Conservation (phyloP, 2,888 invertebrate genomes). For the Spodoptera exigua region DNA sequence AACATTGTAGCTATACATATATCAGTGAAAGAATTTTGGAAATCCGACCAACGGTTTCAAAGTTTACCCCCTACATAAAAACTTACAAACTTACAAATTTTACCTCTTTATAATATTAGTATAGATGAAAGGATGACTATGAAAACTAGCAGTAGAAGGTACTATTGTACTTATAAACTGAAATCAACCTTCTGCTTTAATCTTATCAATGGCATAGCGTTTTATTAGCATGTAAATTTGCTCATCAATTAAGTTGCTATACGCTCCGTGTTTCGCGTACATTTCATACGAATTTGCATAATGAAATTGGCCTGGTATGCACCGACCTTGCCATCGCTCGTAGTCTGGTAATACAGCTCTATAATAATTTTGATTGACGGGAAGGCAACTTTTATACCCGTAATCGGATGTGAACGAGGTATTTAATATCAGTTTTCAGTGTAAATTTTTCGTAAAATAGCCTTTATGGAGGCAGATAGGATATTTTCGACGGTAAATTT, state of each 20-base stretch:
- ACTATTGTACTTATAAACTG: background rate
- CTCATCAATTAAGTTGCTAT: slow-evolving; percentile 77
- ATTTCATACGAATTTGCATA: slow-evolving; percentile 76
- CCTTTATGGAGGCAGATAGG: slow-evolving; percentile 1
- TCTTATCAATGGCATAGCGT: slow-evolving; percentile 47
- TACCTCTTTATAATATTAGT: too few species aligned
- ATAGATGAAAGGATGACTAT: too few species aligned
- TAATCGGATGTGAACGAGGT: slow-evolving; percentile 10
- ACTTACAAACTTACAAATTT: too few species aligned
- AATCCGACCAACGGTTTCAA: too few species aligned
- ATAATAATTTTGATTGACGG: slow-evolving; percentile 46
- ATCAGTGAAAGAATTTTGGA: too few species aligned
- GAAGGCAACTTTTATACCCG: slow-evolving; percentile 17
- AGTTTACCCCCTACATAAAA: too few species aligned
- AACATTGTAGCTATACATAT: too few species aligned
- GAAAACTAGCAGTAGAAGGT: too few species aligned
- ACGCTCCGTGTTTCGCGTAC: slow-evolving; percentile 60
- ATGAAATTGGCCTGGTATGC: slow-evolving; percentile 70
- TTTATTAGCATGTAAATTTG: slow-evolving; percentile 83
- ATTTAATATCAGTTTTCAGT: slow-evolving; percentile 29
- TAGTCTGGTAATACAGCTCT: slow-evolving; percentile 23
- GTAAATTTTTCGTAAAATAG: slow-evolving; percentile 3
- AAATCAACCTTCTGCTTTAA: slow-evolving; percentile 22
- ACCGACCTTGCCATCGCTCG: slow-evolving; percentile 46
- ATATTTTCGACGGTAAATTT: too few species aligned